phyloP scores from a whole-genome alignment of 2,113 vertebrate genomes.

The Prunella himalayana region DNA sequence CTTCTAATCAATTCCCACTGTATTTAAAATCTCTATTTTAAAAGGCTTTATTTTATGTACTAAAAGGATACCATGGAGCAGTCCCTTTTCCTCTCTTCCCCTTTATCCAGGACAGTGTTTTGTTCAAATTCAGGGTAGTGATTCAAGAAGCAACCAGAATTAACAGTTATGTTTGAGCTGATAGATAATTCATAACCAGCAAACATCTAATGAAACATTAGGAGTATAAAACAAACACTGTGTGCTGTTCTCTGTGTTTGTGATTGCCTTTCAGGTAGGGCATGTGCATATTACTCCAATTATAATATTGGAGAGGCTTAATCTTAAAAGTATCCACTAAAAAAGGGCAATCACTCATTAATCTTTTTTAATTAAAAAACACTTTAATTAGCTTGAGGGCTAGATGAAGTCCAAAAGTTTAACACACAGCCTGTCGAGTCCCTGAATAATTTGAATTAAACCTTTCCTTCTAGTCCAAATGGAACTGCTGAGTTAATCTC shows the following conservation, averaged over 20 bases:
- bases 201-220: constrained; percentile 29
- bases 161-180: constrained; percentile 7
- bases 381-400: neutral
- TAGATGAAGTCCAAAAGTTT: neutral
- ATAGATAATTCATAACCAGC: constrained; percentile 20
- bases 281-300: neutral
- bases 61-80: neutral
- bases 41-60: neutral
- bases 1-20: neutral
- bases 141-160: neutral
- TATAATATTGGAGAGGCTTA: neutral
- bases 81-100: neutral
- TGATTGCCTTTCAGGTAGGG: neutral
- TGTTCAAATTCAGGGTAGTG: neutral
- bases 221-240: neutral
- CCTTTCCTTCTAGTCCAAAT: neutral
- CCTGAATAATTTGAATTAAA: neutral
- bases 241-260: neutral
- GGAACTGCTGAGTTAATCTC: neutral
- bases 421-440: neutral
- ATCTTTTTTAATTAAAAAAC: neutral
- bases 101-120: neutral
- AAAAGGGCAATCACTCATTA: neutral
- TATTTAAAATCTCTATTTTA: neutral
- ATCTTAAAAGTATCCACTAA: neutral